phyloP scores from a whole-genome alignment of 2,797 vertebrate genomes.

The Limosa lapponica region DNA sequence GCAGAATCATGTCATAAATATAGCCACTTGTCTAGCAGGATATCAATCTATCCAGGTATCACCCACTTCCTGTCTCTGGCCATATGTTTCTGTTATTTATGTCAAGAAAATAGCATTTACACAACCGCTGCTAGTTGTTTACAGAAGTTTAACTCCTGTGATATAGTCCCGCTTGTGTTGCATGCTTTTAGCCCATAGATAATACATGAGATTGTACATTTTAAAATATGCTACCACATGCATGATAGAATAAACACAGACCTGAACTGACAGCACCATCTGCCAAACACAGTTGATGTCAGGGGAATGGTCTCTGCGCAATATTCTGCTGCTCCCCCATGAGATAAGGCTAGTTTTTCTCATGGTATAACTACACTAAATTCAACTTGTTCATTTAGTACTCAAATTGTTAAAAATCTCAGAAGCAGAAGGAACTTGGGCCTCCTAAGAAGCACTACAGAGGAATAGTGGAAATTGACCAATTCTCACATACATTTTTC shows the following conservation, averaged over 20 bases:
- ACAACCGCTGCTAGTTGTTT: conserved; percentile 86
- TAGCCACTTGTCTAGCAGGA: conserved; percentile 77
- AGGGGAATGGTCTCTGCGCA: conserved; percentile 79
- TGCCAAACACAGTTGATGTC: conserved; percentile 86
- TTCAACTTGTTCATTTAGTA: conserved; percentile 80
- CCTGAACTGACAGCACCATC: conserved; percentile 88
- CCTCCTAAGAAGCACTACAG: neutral
- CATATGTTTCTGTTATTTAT: conserved; percentile 93
- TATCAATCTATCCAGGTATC: conserved; percentile 82
- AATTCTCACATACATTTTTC: neutral
- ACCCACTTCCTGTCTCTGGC: conserved; percentile 86
- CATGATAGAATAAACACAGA: conserved; percentile 87
- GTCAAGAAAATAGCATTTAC: conserved; percentile 90
- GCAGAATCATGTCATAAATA: conserved; percentile 84
- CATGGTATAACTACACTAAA: conserved; percentile 78
- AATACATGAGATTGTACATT: conserved; percentile 85
- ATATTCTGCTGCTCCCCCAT: conserved; percentile 78
- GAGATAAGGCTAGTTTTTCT: conserved; percentile 83
- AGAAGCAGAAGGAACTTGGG: neutral
- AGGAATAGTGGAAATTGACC: neutral
- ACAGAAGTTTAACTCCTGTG: conserved; percentile 89
- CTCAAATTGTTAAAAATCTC: conserved; percentile 12
- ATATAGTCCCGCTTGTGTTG: conserved; percentile 82
- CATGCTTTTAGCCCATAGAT: conserved; percentile 89
- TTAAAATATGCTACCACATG: conserved; percentile 87